phyloP scores from a whole-genome alignment of 2,797 vertebrate genomes.

The Pangasius sanitwongsei region DNA sequence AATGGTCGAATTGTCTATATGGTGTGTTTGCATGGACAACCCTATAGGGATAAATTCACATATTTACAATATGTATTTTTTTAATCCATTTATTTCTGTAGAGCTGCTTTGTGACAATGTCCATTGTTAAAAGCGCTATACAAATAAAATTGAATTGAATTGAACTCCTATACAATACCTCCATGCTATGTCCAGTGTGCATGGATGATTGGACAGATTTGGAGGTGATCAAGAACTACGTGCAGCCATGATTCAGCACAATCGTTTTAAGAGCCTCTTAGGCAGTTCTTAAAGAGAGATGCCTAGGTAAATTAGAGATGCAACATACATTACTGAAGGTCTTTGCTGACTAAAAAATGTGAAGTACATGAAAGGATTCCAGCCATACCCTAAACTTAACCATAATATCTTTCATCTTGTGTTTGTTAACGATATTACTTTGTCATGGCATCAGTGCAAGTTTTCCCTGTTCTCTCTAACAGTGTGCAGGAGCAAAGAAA shows the following conservation, averaged over 20 bases:
- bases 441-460: not conserved
- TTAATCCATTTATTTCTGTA: too few species aligned
- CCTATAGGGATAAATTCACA: too few species aligned
- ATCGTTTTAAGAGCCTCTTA: not conserved
- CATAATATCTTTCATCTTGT: not conserved
- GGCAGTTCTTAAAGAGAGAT: not conserved
- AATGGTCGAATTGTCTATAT: not conserved
- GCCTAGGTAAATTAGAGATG: not conserved
- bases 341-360: not conserved
- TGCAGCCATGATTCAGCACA: not conserved
- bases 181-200: not conserved
- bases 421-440: not conserved
- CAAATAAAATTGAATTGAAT: too few species aligned
- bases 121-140: too few species aligned
- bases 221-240: not conserved
- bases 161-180: not conserved
- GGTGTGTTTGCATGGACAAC: not conserved
- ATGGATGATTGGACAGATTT: not conserved
- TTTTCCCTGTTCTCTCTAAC: conserved; percentile 6
- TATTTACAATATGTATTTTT: too few species aligned
- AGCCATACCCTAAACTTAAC: not conserved
- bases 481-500: conserved; percentile 21
- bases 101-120: too few species aligned
- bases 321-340: not conserved
- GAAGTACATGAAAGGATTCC: not conserved